Evolutionary conservation across 2,797 vertebrate genomes (phyloP), one percentile per base, ranked within the genome.

Genomic region (Muscicapa comitata): DNA sequence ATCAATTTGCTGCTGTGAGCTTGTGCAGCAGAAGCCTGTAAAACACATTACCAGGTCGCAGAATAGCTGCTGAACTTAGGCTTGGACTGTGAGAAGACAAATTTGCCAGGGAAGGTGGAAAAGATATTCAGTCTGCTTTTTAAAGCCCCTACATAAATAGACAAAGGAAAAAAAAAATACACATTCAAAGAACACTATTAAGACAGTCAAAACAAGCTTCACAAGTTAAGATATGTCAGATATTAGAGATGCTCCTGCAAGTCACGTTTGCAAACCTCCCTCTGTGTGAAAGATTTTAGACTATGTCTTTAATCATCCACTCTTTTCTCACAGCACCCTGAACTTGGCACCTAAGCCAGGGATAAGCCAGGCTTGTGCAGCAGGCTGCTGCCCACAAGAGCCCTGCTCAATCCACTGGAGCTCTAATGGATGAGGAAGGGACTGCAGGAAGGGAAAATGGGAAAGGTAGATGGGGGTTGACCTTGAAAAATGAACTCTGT

Each of bases 1-100:
- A 90, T 38, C 29, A 37, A 62, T 73, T 67, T 65, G 54, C 58
- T 53, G 21, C 59, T 43, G 40, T 43, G 61, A 57, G 18, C 43
- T 61, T 51, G 43, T 55, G 72, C 38, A n/a, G 70, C 47, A 88
- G 54, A 67, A 91, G 58, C 11, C 79, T 70, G 16, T 81, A 72
- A 89, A 89, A 94, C 50, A 67, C 12, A 93, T 80, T 26, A 90
- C 35, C 28, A 66, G 42, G 25, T 88, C 80, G 61, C 76, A 94
- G 11, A 35, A 11, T 62, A 40, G 33, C 54, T 80, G 68, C 45
- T 81, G 82, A 68, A 57, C 38, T 66, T 43, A 15, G 42, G 63
- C 42, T 94, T 13, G 1, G 42, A n/a, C 40, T 63, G 48, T 35
- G 48, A 53, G 48, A 53, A 42, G 59, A 47, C 14, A 70, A 37